Evolutionary conservation across 1,140 invertebrate species (phyloP), one percentile per base, ranked within the genome.

Genomic region (Diplogasteroides magnus): DNA sequence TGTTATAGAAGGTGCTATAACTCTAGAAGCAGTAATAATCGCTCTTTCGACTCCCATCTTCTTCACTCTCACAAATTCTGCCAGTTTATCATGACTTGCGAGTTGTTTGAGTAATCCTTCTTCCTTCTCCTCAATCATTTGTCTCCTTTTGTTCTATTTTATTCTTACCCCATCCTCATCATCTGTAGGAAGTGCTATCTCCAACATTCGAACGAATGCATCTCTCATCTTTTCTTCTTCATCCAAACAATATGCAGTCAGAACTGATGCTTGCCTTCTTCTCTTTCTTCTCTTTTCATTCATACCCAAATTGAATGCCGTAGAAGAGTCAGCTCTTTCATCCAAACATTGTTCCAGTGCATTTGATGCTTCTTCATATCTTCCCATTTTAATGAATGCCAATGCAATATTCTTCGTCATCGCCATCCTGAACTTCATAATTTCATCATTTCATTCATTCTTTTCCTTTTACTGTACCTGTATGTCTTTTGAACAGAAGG

Each of bases 371-470:
- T 98, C 94, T 75, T 90, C 90, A 83, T 93, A 94, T 82, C 96
- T 93, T 11, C 91, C 92, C 90, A 98, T 91, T 82, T 92, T 91
- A 0, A 98, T 90, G 83, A 97, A 91, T 13, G 96, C 86, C 69
- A 97, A 89, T 0, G 93, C 96, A 82, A 98, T 98, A 79, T 99
- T 99, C 83, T 97, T 93, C 89, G 95, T 95, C 64, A 98, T 94
- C 86, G 95, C 96, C 73, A 94, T 90, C 79, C 92, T 87, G 82
- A 96, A 97, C 86, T 96, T 91, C 86, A 98, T 99, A 59, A 98
- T 90, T 2, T 96, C 95, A 85, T 96, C 93, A n/a, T 90, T 89
- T 78, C 91, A 92, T 79, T 97, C 91, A 31, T 91, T 92, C 86
- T 95, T 91, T 84, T 91, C 91, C 68, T 89, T 87, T n/a, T 81